Conservation (phyloP, 2,797 vertebrate species). For the Sparidentex hasta region DNA sequence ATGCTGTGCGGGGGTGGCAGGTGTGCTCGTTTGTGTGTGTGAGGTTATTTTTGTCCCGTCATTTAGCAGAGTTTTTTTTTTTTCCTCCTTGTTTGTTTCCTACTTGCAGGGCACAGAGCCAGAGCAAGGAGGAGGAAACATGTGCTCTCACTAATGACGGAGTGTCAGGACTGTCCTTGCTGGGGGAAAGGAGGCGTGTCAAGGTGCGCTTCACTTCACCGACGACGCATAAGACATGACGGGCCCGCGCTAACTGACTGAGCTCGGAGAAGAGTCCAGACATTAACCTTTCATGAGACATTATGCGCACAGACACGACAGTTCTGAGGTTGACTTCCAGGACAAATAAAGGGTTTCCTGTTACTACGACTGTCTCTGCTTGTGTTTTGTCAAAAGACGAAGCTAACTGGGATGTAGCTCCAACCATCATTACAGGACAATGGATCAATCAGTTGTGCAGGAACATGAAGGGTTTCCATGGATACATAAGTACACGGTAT, state of each 20-base stretch:
- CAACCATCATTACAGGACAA: conserved; percentile 9
- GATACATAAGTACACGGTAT: conserved; percentile 14
- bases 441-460: conserved; percentile 31
- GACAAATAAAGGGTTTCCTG: conserved; percentile 57
- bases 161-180: conserved; percentile 75
- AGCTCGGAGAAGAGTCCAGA: conserved; percentile 44
- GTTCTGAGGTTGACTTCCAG: conserved; percentile 32
- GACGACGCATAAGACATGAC: conserved; percentile 58
- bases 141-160: conserved; percentile 69
- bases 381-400: conserved; percentile 25
- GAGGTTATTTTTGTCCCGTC: conserved; percentile 65
- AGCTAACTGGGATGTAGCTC: background rate
- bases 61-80: conserved; percentile 49
- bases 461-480: conserved; percentile 41
- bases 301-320: conserved; percentile 28
- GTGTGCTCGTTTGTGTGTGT: conserved; percentile 42
- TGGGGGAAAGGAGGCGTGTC: conserved; percentile 74
- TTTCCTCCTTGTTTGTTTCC: conserved; percentile 60
- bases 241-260: conserved; percentile 58
- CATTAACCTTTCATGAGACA: conserved; percentile 66
- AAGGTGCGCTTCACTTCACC: conserved; percentile 66
- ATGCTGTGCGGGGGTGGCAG: conserved; percentile 53
- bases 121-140: conserved; percentile 69
- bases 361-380: conserved; percentile 10
- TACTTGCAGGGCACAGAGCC: conserved; percentile 74